Conservation (phyloP, 2,888 invertebrate species). For the Abrostola triplasia region DNA sequence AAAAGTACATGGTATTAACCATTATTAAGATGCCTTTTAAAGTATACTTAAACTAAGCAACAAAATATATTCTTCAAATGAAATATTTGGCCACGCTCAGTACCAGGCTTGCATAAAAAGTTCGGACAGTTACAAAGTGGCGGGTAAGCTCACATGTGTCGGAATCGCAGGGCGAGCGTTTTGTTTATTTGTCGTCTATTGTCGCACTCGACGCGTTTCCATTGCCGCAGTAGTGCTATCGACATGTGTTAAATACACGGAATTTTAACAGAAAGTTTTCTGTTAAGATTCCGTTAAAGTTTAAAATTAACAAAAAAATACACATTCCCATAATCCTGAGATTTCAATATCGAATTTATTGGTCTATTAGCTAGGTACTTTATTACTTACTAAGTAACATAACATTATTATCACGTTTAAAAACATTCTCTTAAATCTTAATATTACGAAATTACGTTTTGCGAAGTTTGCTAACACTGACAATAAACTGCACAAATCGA, state of each 20-base stretch:
- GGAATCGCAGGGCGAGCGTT: slow-evolving; percentile 32
- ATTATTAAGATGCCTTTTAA: background rate
- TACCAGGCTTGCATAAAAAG: slow-evolving; percentile 57
- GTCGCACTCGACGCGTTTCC: slow-evolving; percentile 41
- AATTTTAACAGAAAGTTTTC: too few relatives aligned
- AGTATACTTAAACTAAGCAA: background rate
- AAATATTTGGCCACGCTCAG: slow-evolving; percentile 26
- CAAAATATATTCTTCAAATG: slow-evolving; percentile 12
- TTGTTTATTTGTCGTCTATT: slow-evolving; percentile 58
- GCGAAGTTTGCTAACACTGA: too few relatives aligned
- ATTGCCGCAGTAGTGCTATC: slow-evolving; percentile 35
- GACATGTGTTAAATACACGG: slow-evolving; percentile 25
- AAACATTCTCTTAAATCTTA: too few relatives aligned
- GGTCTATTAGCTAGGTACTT: too few relatives aligned
- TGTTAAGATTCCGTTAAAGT: too few relatives aligned
- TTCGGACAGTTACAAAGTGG: slow-evolving; percentile 60
- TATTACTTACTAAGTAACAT: too few relatives aligned
- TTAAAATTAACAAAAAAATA: too few relatives aligned
- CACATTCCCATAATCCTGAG: too few relatives aligned
- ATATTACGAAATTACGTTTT: too few relatives aligned
- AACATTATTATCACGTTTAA: too few relatives aligned
- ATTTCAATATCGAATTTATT: too few relatives aligned
- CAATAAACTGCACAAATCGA: too few relatives aligned
- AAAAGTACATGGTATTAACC: background rate
- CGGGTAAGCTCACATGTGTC: slow-evolving; percentile 57